Evolutionary conservation across 1,140 invertebrate genomes (phyloP), one percentile per base, ranked within the genome.

Genomic region (Cotesia glomerata): DNA sequence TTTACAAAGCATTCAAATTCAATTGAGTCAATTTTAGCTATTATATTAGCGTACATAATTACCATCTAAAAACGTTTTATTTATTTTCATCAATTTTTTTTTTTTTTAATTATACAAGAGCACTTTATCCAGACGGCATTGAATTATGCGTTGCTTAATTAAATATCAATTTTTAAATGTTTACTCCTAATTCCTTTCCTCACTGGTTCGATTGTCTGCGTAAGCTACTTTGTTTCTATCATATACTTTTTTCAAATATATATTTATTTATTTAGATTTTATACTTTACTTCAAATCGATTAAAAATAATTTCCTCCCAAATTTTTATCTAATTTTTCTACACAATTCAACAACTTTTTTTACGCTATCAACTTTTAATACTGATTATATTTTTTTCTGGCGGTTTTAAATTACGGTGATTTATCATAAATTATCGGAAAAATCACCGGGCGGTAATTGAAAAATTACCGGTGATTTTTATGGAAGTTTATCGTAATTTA

Each of bases 51-150:
- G 16, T 66, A 7, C 36, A 66, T 45, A 26, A 51, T 61, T 61
- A 61, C 16, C 16, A 13, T 32, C 18, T 32, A n/a, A 45, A 16
- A 39, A 39, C 16, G 2, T 64, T 3, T 39, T 18, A n/a, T 54
- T 56, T 36, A 34, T 11, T 51, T 36, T 54, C 54, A 18, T 65
- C 45, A 36, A 35, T 65, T 36, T 62, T 51, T 56, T 58, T 71
- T 71, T 65, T 70, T 69, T 71, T 75, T 69, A 78, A 39, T 76
- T 69, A 74, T 81, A 81, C 82, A 85, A 85, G 81, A 83, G 82
- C 82, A 84, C 83, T 84, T 85, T 79, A 80, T 78, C 76, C 45
- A 84, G 82, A 85, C 82, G 83, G 82, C 80, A 82, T 82, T 74
- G 73, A 77, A 82, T 81, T 62, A 64, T 71, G 39, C 32, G 51